Base-by-base conservation (phyloP, 2,113 vertebrate genomes). In the Serinus canaria region DNA sequence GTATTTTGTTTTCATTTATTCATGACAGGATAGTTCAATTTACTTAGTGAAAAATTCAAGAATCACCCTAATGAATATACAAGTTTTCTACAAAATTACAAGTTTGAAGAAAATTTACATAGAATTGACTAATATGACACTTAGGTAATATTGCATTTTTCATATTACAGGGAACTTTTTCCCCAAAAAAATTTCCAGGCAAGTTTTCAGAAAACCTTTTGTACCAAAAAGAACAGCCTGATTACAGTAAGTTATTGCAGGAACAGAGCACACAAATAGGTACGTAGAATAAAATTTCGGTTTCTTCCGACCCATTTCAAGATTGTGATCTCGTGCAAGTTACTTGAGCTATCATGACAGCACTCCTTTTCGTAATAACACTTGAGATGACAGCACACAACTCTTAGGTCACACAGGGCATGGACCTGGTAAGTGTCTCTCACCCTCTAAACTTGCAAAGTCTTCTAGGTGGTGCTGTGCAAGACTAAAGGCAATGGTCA, bases 201-300 rank as follows among this genome's bases (percentile, higher is more conserved):
- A 92, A 87, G 33, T 44, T 79, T 79, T 31, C 31, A 78, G 47
- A 11, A 85, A 76, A 76, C 0, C 4, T 15, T 50, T 25, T 62
- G 24, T 53, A 69, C 8, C 31, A 53, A 44, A 83, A 88, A 88
- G 22, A 69, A 60, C 17, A 22, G 11, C 28, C 28, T 53, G 30
- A 53, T 24, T 13, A 39, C 4, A 10, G 15, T 52, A 79, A 73
- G 70, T 60, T 33, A 64, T 6, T 56, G 17, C 6, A 58, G 28
- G 28, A 86, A 47, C 2, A 70, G 16, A 69, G 13, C 28, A 90
- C 11, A 62, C 2, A 80, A 55, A 46, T 7, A 41, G 4, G 6
- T 28, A 68, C 0, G 0, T 8, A 70, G 12, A 84, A 50, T 20
- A 78, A 75, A 87, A 85, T 7, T 60, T 44, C 0, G 0, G 0